These are phyloP conservation scores for Aromia moschata DNA, from an alignment of 2,888 invertebrate genomes.

Conservation along the genomic window DNA sequence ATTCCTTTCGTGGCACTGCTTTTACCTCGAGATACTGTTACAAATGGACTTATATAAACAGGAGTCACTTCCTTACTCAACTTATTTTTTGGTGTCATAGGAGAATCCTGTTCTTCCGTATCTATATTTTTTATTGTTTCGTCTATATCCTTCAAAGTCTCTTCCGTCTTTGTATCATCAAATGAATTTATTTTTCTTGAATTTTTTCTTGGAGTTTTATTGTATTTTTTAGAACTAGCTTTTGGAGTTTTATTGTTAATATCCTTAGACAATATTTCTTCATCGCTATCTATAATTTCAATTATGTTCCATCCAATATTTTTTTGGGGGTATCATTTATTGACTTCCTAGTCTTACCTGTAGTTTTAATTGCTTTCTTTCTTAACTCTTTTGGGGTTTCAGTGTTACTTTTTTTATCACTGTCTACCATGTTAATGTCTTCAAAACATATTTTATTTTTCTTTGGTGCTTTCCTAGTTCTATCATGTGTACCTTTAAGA, in stretches of 20 bases:
- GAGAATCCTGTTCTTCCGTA: not conserved
- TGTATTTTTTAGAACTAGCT: not conserved
- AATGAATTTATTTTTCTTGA: no score
- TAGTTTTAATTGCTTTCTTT: conserved; percentile 1
- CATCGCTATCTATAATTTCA: conserved; percentile 22
- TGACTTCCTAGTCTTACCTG: not conserved
- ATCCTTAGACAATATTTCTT: conserved; percentile 12
- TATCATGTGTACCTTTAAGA: no score
- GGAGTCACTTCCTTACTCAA: conserved; percentile 54
- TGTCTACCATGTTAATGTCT: not conserved
- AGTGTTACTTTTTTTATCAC: not conserved
- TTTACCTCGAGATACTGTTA: conserved; percentile 71
- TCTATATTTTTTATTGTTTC: not conserved
- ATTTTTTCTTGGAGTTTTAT: conserved; percentile 11
- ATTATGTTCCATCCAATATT: conserved; percentile 16
- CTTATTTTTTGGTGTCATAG: conserved; percentile 11
- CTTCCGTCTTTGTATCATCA: not conserved
- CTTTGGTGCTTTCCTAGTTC: not conserved
- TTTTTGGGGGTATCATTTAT: not conserved
- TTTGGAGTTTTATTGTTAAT: conserved; percentile 6
- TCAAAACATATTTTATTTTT: conserved; percentile 3
- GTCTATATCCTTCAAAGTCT: no score
- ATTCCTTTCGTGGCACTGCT: conserved; percentile 68
- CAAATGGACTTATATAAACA: conserved; percentile 67
- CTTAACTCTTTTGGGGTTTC: not conserved